Conservation (phyloP, 2,113 vertebrate species). For the Upupa epops region DNA sequence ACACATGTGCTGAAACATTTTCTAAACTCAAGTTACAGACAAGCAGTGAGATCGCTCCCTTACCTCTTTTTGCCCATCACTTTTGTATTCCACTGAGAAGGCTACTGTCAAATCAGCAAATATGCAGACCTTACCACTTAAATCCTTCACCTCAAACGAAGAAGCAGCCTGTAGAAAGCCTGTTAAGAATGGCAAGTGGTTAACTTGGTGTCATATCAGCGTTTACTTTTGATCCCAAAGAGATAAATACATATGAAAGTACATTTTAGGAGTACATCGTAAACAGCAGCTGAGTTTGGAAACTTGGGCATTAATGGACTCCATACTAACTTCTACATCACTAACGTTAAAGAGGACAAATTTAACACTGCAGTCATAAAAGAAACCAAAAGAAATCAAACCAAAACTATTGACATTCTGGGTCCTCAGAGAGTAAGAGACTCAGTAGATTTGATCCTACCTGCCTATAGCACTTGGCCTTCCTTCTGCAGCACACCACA, state of each 20-base stretch:
- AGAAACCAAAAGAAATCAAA: neutral
- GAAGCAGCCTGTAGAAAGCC: conserved; percentile 69
- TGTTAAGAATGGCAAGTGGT: conserved; percentile 7
- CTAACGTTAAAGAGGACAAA: neutral
- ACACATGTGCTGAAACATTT: rapidly evolving
- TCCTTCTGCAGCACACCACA: neutral
- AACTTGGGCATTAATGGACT: neutral
- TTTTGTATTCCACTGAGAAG: conserved; percentile 79
- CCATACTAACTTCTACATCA: neutral
- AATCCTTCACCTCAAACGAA: conserved; percentile 82
- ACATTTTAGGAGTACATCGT: neutral
- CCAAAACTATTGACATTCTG: neutral
- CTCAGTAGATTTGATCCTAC: neutral
- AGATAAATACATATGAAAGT: neutral
- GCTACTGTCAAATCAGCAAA: conserved; percentile 82
- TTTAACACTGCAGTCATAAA: neutral
- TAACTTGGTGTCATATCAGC: neutral
- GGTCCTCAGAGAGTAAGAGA: neutral
- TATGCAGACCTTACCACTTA: conserved; percentile 80
- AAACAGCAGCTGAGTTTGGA: neutral
- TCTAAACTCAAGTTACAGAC: neutral
- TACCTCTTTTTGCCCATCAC: conserved; percentile 42
- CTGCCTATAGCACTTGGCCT: neutral
- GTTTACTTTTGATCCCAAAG: neutral
- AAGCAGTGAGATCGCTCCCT: neutral